Evolutionary conservation across 2,113 vertebrate genomes (phyloP).

Genomic region (Colaptes auratus): DNA sequence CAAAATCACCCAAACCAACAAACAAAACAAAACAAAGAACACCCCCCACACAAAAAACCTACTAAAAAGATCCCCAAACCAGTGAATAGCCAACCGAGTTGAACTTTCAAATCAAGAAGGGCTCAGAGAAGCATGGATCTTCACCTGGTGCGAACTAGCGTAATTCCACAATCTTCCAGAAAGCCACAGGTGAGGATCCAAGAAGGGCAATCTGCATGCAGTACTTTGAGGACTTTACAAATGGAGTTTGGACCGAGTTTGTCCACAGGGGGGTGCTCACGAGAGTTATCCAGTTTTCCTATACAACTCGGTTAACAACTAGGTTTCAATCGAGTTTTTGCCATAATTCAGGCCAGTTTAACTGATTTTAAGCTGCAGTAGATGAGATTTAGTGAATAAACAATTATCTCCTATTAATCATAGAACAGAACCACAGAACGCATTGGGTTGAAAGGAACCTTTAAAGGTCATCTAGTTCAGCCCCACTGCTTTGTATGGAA

Average conservation of each 20-base stretch:
- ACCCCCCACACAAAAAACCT: background rate
- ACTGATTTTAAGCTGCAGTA: background rate
- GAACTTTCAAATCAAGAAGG: background rate
- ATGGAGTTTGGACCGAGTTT: background rate
- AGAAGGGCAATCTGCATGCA: background rate
- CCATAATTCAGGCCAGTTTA: background rate
- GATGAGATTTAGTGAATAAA: background rate
- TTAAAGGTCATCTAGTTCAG: too few species aligned
- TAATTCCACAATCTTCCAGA: background rate
- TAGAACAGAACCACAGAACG: too few species aligned
- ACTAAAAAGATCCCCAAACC: background rate
- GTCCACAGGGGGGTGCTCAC: background rate
- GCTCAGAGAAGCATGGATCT: background rate
- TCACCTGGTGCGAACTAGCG: background rate
- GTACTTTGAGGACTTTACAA: background rate
- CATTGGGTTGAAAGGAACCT: too few species aligned
- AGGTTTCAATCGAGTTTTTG: too few species aligned
- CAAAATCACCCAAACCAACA: too few species aligned
- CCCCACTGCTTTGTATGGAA: background rate
- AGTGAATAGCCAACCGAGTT: background rate
- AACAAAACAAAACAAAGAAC: too few species aligned
- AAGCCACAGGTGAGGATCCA: background rate
- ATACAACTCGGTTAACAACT: background rate
- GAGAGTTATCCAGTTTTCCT: background rate
- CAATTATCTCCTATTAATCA: background rate